Conservation (phyloP, 2,797 vertebrate genomes). For the Mormyrus proboscirostris region DNA sequence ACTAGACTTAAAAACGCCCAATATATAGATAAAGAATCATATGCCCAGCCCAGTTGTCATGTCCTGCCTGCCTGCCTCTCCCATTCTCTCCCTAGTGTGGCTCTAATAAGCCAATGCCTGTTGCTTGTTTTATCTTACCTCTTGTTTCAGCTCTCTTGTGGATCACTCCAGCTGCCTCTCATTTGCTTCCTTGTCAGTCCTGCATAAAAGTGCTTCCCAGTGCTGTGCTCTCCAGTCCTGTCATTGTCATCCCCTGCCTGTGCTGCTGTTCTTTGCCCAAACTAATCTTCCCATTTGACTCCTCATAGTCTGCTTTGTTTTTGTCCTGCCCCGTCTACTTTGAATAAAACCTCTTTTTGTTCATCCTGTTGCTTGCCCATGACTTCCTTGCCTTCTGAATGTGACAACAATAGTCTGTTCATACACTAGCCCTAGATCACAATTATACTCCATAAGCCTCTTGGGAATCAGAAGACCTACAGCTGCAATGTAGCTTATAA, state of each 20-base stretch:
- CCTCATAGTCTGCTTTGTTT: background rate
- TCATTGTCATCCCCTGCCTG: background rate
- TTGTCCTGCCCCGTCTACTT: background rate
- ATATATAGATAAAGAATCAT: background rate
- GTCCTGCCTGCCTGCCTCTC: background rate
- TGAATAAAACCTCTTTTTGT: background rate
- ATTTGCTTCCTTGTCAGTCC: background rate
- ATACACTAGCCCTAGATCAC: background rate
- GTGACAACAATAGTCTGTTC: background rate
- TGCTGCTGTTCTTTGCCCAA: background rate
- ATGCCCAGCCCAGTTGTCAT: background rate
- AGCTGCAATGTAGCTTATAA: no score
- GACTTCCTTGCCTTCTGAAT: background rate
- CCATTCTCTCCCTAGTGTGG: background rate
- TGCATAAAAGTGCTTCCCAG: background rate
- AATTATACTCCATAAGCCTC: background rate
- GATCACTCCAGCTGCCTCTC: background rate
- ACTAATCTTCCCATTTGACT: background rate
- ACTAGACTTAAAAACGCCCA: background rate
- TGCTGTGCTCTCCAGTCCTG: background rate
- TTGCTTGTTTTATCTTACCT: background rate
- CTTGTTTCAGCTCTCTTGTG: background rate
- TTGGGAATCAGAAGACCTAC: background rate
- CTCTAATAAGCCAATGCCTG: background rate
- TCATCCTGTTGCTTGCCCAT: background rate